A percentile compares a stretch with the other conserved stretches of the same genome.
Evolutionary conservation across 1,140 invertebrate genomes (phyloP).

Genomic region (Lepidurus couesii): DNA sequence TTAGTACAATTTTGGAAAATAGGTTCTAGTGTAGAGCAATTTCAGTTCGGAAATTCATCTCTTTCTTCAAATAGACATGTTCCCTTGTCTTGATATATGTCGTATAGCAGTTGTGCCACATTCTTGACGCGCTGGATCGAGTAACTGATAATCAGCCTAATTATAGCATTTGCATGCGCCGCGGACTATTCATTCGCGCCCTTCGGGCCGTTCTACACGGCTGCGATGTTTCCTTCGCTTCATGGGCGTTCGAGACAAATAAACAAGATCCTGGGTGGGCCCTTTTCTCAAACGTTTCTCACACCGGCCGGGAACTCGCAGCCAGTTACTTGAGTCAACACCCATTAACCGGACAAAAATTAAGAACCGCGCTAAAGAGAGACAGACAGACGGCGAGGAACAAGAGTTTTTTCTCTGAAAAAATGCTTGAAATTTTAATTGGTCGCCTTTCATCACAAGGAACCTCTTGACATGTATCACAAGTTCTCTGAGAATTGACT

Average conservation of each 20-base stretch:
- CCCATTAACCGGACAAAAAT: background rate
- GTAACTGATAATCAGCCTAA: background rate
- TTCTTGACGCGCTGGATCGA: background rate
- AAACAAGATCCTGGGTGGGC: slow-evolving; percentile 1
- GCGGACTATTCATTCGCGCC: background rate
- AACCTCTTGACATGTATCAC: too few relatives aligned
- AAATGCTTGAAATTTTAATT: background rate
- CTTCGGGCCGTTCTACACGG: background rate
- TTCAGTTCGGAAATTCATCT: too few relatives aligned
- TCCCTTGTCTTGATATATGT: too few relatives aligned
- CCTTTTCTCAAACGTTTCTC: background rate
- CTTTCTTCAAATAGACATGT: too few relatives aligned
- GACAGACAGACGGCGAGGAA: background rate
- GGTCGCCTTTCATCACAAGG: background rate
- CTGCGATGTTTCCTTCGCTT: background rate
- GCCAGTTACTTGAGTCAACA: slow-evolving; percentile 6
- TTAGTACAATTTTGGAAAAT: too few relatives aligned
- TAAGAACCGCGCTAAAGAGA: background rate
- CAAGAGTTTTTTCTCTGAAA: too few relatives aligned
- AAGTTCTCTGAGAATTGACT: too few relatives aligned
- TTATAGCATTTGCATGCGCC: background rate
- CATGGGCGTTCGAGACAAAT: background rate
- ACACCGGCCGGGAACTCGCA: background rate
- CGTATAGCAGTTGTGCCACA: too few relatives aligned
- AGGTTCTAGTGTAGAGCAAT: too few relatives aligned